phyloP scores from a whole-genome alignment of 2,113 vertebrate genomes.

The Aphelocoma coerulescens region DNA sequence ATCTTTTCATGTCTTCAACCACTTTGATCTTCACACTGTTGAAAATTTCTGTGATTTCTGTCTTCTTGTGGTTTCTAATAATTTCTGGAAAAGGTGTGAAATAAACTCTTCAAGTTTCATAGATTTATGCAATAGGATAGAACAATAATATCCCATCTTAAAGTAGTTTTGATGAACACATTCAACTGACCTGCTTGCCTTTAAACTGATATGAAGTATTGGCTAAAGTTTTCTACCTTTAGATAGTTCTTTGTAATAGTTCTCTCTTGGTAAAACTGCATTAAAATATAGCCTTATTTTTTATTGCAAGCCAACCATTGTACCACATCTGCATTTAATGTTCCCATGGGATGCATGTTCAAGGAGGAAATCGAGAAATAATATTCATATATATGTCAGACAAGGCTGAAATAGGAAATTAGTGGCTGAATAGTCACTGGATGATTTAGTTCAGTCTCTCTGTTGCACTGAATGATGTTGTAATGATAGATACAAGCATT shows the following conservation, averaged over 20 bases:
- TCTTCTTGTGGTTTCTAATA: not conserved
- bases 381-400: not conserved
- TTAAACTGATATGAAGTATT: not conserved
- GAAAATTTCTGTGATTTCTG: not conserved
- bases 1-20: not conserved
- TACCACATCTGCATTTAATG: not conserved
- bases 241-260: rapidly evolving
- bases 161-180: not conserved
- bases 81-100: not conserved
- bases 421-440: not conserved
- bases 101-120: not conserved
- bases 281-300: not conserved
- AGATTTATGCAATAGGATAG: not conserved
- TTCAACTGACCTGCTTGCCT: not conserved
- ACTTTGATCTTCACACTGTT: not conserved
- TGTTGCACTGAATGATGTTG: not conserved
- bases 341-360: not conserved
- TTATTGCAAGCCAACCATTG: not conserved
- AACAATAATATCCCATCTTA: not conserved
- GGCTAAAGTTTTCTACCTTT: not conserved
- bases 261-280: not conserved
- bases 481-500: not conserved
- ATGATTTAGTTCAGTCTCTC: not conserved
- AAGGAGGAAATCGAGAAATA: not conserved
- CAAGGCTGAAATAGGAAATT: not conserved